phyloP scores from a whole-genome alignment of 2,113 vertebrate species.

The Puffinus mauretanicus region DNA sequence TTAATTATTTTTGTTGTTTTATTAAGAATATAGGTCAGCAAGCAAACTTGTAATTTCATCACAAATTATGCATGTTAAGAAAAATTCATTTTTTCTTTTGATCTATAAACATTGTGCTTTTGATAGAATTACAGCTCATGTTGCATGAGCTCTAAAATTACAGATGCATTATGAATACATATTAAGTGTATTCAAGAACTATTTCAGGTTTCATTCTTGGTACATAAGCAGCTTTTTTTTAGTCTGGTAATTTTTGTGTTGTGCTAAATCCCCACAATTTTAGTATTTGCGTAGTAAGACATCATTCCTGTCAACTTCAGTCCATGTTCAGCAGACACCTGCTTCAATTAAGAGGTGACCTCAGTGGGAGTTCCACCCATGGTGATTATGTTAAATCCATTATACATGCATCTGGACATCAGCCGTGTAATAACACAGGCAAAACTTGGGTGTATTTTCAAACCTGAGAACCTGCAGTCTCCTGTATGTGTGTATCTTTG shows the following conservation, averaged over 20 bases:
- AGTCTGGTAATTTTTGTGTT: not conserved
- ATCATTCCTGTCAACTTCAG: not conserved
- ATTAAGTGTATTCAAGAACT: not conserved
- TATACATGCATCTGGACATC: not conserved
- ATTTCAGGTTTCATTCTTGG: not conserved
- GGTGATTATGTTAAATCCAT: slow-evolving; percentile 65
- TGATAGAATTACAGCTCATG: not conserved
- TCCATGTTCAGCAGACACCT: not conserved
- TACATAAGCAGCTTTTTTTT: not conserved
- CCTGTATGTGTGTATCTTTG: not conserved
- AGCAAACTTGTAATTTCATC: not conserved
- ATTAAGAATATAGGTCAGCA: not conserved
- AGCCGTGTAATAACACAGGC: not conserved
- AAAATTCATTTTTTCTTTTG: not conserved
- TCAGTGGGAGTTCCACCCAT: not conserved
- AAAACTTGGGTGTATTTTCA: not conserved
- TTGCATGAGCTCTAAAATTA: not conserved
- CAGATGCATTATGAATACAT: not conserved
- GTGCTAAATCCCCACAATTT: not conserved
- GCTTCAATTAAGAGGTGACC: slow-evolving; percentile 4
- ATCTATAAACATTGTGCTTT: not conserved
- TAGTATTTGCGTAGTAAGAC: not conserved
- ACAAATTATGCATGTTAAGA: not conserved
- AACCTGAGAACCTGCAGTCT: not conserved
- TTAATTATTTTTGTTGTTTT: not conserved